phyloP scores from a whole-genome alignment of 2,888 invertebrate genomes.

The Noctuana brunneofusca region DNA sequence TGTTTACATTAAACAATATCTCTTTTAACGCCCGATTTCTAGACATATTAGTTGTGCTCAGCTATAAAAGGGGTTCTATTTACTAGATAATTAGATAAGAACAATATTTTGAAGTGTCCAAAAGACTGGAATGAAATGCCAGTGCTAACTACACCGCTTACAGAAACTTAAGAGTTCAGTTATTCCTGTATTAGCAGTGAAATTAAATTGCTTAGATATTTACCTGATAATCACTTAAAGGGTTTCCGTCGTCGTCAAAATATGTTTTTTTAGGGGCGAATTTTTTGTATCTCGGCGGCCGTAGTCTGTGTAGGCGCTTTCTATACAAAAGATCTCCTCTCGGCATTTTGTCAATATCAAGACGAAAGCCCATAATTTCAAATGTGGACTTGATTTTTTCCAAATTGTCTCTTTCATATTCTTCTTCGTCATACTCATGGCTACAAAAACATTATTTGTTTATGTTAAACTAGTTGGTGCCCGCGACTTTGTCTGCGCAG shows the following conservation, averaged over 20 bases:
- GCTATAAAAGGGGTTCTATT: no score
- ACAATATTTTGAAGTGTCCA: no score
- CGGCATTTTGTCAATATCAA: constrained; percentile 60
- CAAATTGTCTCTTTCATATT: constrained; percentile 72
- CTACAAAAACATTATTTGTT: constrained; percentile 50
- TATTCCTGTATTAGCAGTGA: not conserved
- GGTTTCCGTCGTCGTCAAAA: constrained; percentile 87
- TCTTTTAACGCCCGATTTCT: no score
- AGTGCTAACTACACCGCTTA: no score
- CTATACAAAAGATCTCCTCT: constrained; percentile 85
- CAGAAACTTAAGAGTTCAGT: no score
- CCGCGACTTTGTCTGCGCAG: no score
- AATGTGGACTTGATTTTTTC: constrained; percentile 85
- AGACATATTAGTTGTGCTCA: no score
- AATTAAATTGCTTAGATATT: constrained; percentile 1
- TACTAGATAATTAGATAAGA: no score
- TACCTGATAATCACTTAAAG: constrained; percentile 58
- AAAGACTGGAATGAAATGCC: no score
- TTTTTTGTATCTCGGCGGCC: constrained; percentile 69
- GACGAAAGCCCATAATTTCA: constrained; percentile 83
- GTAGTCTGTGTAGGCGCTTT: constrained; percentile 83
- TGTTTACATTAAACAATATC: no score
- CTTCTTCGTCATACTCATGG: constrained; percentile 81
- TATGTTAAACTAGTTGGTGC: no score
- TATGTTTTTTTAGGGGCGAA: constrained; percentile 81